These are phyloP conservation scores for Crocuta crocuta DNA, from an alignment of 2,113 vertebrate species.

Conservation along the genomic window DNA sequence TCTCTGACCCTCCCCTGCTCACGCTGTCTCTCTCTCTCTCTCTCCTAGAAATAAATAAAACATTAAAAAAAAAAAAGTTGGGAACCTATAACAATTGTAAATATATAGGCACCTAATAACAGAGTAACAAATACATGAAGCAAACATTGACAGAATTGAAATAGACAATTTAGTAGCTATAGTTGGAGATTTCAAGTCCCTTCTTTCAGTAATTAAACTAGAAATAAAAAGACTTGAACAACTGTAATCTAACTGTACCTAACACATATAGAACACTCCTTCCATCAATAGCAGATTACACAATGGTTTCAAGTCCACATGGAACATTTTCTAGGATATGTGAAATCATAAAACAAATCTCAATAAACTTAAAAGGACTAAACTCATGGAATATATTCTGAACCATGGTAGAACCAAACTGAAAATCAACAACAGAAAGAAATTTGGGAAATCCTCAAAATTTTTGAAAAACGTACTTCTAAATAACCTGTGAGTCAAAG, in stretches of 20 bases:
- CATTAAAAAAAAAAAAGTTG: too few relatives aligned
- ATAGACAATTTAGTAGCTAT: not conserved
- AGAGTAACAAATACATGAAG: not conserved
- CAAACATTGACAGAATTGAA: not conserved
- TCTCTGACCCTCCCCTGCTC: too few relatives aligned
- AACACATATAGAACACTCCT: not conserved
- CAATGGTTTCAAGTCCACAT: not conserved
- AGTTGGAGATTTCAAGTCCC: not conserved
- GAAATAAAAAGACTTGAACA: not conserved
- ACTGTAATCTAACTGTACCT: not conserved
- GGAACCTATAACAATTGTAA: not conserved
- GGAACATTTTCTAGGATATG: not conserved
- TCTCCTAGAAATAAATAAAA: too few relatives aligned
- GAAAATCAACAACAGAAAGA: slow-evolving; percentile 22
- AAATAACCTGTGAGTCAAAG: not conserved
- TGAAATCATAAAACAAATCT: not conserved
- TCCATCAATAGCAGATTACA: not conserved
- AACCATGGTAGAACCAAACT: not conserved
- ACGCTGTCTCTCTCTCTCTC: too few relatives aligned
- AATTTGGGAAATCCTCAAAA: not conserved
- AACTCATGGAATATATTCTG: not conserved
- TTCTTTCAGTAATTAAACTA: slow-evolving; percentile 5
- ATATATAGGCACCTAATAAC: not conserved
- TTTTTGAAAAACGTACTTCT: not conserved
- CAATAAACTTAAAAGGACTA: not conserved